Percentiles rank a stretch among this genome's conserved stretches.
Conservation (phyloP, 2,888 invertebrate species). For the Argyresthia goedartella region DNA sequence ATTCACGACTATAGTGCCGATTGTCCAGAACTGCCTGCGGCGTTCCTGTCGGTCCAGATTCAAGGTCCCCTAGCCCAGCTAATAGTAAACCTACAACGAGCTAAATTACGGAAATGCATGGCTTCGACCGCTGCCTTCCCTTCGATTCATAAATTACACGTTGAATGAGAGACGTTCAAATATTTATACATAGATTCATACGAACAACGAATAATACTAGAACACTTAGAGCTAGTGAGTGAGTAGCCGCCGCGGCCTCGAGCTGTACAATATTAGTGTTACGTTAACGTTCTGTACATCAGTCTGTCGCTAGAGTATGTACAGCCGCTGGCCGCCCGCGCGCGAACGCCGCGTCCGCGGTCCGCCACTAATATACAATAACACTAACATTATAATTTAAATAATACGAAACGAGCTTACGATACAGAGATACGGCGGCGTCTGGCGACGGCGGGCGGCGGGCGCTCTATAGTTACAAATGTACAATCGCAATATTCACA, state of each 20-base stretch:
- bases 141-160: slow-evolving; percentile 67
- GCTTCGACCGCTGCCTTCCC: slow-evolving; percentile 45
- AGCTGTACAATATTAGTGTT: slow-evolving; percentile 57
- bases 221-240: slow-evolving; percentile 62
- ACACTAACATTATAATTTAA: slow-evolving; percentile 10
- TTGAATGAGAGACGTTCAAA: slow-evolving; percentile 68
- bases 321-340: slow-evolving; percentile 23
- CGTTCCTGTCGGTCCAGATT: slow-evolving; percentile 57
- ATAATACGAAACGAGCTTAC: slow-evolving; percentile 17
- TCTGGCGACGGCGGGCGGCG: slow-evolving; percentile 18
- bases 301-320: slow-evolving; percentile 56
- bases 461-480: slow-evolving; percentile 57
- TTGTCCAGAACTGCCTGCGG: slow-evolving; percentile 69
- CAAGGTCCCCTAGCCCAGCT: slow-evolving; percentile 72
- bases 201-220: slow-evolving; percentile 71
- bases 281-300: slow-evolving; percentile 53
- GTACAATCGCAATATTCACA: slow-evolving; percentile 67
- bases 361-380: slow-evolving; percentile 10
- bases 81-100: slow-evolving; percentile 67
- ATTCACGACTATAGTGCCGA: slow-evolving; percentile 70
- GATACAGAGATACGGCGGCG: slow-evolving; percentile 20
- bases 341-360: slow-evolving; percentile 11
- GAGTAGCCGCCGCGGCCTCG: slow-evolving; percentile 52
- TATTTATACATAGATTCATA: slow-evolving; percentile 71
- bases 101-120: slow-evolving; percentile 59